These are phyloP conservation scores for Pharmacophagus antenor DNA, from an alignment of 2,888 invertebrate species.

Conservation along the genomic window DNA sequence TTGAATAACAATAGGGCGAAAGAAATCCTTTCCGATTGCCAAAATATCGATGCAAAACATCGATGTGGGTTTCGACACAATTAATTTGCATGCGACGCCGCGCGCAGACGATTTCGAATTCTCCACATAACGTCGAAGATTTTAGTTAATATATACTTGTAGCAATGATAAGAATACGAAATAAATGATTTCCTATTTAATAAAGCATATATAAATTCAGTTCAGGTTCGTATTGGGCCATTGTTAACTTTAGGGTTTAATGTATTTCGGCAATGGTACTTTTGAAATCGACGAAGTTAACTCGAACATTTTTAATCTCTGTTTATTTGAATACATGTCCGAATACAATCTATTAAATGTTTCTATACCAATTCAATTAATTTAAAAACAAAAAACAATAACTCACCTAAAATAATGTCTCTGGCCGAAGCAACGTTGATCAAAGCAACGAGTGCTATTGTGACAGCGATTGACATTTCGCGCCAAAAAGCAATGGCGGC, in stretches of 20 bases:
- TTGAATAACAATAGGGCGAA: conserved; percentile 49
- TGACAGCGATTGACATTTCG: conserved; percentile 67
- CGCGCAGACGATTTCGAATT: conserved; percentile 56
- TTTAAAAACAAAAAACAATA: conserved; percentile 31
- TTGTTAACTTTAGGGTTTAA: conserved; percentile 35
- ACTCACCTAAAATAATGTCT: conserved; percentile 70
- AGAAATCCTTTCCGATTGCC: conserved; percentile 57
- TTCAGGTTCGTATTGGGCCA: conserved; percentile 36
- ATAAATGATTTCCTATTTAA: conserved; percentile 43
- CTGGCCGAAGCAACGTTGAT: conserved; percentile 59
- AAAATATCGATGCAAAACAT: conserved; percentile 42
- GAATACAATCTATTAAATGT: too few species aligned
- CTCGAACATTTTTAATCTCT: conserved; percentile 16
- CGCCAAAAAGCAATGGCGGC: conserved; percentile 66
- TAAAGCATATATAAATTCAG: conserved; percentile 42
- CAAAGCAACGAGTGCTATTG: conserved; percentile 52
- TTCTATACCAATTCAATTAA: neutral
- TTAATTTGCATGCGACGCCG: conserved; percentile 49
- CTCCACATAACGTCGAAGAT: conserved; percentile 49
- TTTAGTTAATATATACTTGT: conserved; percentile 60
- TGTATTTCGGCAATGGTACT: conserved; percentile 22
- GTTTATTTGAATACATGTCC: neutral
- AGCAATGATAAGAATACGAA: conserved; percentile 58
- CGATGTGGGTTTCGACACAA: conserved; percentile 40
- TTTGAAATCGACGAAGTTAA: conserved; percentile 25